Conservation (phyloP, 2,113 vertebrate species). For the Balaeniceps rex region DNA sequence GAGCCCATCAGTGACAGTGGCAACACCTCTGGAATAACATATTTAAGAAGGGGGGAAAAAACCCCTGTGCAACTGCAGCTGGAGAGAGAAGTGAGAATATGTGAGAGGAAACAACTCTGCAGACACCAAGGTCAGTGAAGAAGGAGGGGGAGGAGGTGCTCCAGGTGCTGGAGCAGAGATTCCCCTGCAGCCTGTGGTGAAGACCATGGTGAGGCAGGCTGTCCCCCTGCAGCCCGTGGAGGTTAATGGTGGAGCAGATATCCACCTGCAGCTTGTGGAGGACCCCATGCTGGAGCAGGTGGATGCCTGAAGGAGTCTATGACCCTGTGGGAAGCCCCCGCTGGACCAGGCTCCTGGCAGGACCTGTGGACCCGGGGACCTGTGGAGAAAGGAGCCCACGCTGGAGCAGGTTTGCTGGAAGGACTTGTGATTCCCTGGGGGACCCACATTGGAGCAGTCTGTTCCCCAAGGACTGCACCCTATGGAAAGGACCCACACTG, state of each 20-base stretch:
- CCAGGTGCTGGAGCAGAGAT: background rate
- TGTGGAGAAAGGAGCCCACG: too few species aligned
- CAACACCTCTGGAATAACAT: background rate
- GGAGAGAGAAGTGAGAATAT: background rate
- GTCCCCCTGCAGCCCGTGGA: background rate
- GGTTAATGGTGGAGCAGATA: background rate
- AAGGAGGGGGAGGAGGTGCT: background rate
- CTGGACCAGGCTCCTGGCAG: background rate
- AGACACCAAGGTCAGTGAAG: background rate
- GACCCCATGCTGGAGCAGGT: background rate
- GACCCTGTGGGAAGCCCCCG: background rate
- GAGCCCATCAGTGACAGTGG: accelerated
- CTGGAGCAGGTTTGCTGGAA: too few species aligned
- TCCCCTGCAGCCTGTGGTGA: background rate
- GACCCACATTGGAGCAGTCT: background rate
- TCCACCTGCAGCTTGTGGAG: background rate
- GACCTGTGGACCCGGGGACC: too few species aligned
- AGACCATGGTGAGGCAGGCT: background rate
- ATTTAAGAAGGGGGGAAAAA: background rate
- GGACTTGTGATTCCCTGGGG: background rate
- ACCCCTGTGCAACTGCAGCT: background rate
- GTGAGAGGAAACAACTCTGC: background rate
- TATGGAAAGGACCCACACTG: background rate
- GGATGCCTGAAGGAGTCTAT: background rate
- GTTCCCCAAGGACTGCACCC: background rate